Conservation (phyloP, 2,888 invertebrate species). For the Acrobasis suavella region DNA sequence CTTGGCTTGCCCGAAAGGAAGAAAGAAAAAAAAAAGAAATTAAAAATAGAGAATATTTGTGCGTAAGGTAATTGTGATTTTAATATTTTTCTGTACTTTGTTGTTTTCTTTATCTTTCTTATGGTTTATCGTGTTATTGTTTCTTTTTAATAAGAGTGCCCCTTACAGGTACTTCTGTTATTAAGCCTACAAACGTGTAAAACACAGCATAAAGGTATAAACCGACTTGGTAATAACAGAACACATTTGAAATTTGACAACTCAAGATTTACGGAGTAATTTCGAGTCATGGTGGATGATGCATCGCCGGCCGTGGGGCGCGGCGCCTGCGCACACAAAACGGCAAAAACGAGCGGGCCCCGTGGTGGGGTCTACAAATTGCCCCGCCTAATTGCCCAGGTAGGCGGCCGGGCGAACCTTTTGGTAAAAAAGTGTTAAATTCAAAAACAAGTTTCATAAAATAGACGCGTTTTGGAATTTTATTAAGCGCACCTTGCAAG, state of each 20-base stretch:
- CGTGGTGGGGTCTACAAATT: conserved; percentile 52
- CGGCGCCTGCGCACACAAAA: conserved; percentile 41
- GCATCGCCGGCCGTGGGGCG: conserved; percentile 39
- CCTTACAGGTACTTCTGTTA: no score
- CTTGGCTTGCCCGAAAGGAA: no score
- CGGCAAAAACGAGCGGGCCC: conserved; percentile 46
- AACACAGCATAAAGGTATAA: background rate
- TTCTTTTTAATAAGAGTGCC: no score
- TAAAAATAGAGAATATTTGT: no score
- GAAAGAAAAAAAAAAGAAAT: no score
- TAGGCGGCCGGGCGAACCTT: conserved; percentile 55
- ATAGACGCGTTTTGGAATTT: conserved; percentile 16
- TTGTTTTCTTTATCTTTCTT: no score
- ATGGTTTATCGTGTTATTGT: no score
- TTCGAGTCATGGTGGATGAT: conserved; percentile 38
- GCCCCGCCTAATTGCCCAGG: conserved; percentile 68
- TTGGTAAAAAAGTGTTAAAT: conserved; percentile 62
- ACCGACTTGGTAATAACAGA: background rate
- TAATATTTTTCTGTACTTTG: no score
- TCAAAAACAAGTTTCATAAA: conserved; percentile 47
- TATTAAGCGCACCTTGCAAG: conserved; percentile 1
- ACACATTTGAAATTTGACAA: conserved; percentile 14
- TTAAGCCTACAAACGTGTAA: no score
- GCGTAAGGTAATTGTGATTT: no score
- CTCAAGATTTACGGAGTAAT: conserved; percentile 35